Evolutionary conservation across 2,113 vertebrate species (phyloP).

Genomic region (Himantopus leucocephalus): DNA sequence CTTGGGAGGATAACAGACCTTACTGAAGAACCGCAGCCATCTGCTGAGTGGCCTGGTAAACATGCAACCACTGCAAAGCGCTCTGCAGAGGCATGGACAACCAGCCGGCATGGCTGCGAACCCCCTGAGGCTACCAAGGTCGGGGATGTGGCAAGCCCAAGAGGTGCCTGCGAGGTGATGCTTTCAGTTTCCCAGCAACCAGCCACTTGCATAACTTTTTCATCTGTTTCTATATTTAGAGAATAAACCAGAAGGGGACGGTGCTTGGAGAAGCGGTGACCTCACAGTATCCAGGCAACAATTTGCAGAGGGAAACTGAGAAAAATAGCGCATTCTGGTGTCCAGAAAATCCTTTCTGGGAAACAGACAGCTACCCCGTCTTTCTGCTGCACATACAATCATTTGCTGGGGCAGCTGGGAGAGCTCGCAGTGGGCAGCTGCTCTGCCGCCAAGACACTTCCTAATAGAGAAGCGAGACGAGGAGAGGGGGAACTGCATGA

Average conservation of each 20-base stretch:
- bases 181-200: slow-evolving; percentile 2
- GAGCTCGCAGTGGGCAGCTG: background rate
- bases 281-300: slow-evolving; percentile 46
- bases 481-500: background rate
- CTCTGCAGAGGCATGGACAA: fast-evolving
- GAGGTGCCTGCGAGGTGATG: background rate
- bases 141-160: background rate
- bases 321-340: background rate
- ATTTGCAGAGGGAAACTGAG: background rate
- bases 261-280: background rate
- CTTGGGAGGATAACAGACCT: background rate
- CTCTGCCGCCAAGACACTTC: background rate
- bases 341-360: background rate
- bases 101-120: fast-evolving
- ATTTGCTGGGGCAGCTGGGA: fast-evolving
- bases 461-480: background rate
- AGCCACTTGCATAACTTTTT: background rate
- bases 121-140: background rate
- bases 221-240: slow-evolving; percentile 17
- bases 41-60: no score
- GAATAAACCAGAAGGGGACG: background rate
- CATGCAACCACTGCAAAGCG: fast-evolving
- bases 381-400: background rate
- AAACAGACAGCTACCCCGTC: background rate
- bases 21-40: background rate